Base-by-base conservation (phyloP, 2,888 invertebrate species). In the Tachystola acroxantha region DNA sequence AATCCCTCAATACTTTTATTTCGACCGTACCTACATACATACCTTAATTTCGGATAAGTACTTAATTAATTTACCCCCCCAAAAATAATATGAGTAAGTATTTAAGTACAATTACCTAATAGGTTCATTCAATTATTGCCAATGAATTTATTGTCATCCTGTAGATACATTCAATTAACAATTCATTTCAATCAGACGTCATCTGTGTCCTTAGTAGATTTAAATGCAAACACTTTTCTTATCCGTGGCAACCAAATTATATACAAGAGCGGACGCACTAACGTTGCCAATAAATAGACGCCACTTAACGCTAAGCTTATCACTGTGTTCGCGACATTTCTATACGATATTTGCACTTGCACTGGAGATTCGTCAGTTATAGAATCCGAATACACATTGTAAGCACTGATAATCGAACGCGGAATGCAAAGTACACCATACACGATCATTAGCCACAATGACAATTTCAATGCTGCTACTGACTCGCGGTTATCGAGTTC, bases 361-460 rank as follows among this genome's bases (percentile, higher is more conserved):
- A 57, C 43, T 25, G 60, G 44, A 24, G 53, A 59, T 46, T 62
- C 64, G 46, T 62, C 64, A 19, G 54, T 57, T 39, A 53, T 48
- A 12, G 67, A 63, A 34, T 50, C 54, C 19, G 64, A 61, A 36
- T 80, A 78, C 39, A 73, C 58, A 43, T 63, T 59, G 47, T 76
- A 77, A 3, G 74, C 66, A 28, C 60, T 61, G 9, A 70, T 45
- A 27, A 75, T 43, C 9, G 77, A 77, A 5, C 81, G 76, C 20
- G 88, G 88, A 28, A 64, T 57, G 58, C 80, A 74, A 31, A 84
- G 46, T 24, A 74, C 42, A 33, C 69, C 50, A 50, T 77, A 78
- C 20, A 74, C 53, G 11, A 65, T 36, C 41, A 82, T 74, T 46
- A 87, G 59, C 54, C 69, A 72, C 34, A 87, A 39, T 6, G 85